Base-by-base conservation (phyloP, 2,888 invertebrate genomes). In the Amphipyra berbera region DNA sequence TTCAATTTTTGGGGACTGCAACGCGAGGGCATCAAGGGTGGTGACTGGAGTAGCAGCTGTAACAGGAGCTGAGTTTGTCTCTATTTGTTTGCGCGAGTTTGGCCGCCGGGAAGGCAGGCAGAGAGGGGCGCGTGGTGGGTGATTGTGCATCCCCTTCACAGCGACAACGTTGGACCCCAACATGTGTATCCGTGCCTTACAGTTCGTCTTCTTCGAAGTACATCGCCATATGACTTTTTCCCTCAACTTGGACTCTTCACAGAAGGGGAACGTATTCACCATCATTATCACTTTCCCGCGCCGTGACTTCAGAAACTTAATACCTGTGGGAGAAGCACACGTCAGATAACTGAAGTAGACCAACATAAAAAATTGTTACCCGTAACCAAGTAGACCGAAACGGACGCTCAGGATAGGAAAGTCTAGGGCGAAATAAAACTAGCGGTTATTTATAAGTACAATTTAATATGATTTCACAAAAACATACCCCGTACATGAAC, bases 211-310 rank as follows among this genome's bases (percentile, higher is more conserved):
- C 88, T 95, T 95, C 8, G 95, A 95, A 38, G 95, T 95, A 76
- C 95, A 95, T 49, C 95, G 86, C 95, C 95, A 95, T 70, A 95
- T 95, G 48, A 95, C 95, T 78, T 95, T 95, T 76, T 95, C 95
- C 64, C 95, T 83, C 82, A 95, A 79, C 81, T 95, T 95, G 2
- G 95, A 95, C 84, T 95, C 95, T 81, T 95, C 95, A 79, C 95
- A 95, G 83, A 95, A 95, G 5, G 95, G 95, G 76, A 95, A 95
- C 48, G 95, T 95, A 77, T 95, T 95, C 85, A 95, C 95, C 93
- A 95, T 93, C 95, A 95, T 95, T 72, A 95, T 94, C 52, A 95
- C 90, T 81, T 95, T 95, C 61, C 95, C 95, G 45, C 95, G 95
- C 1, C 95, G 90, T 37, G 95, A 95, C 81, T 94, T 94, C 79